phyloP scores from a whole-genome alignment of 2,113 vertebrate genomes.

The Erpornis zantholeuca region DNA sequence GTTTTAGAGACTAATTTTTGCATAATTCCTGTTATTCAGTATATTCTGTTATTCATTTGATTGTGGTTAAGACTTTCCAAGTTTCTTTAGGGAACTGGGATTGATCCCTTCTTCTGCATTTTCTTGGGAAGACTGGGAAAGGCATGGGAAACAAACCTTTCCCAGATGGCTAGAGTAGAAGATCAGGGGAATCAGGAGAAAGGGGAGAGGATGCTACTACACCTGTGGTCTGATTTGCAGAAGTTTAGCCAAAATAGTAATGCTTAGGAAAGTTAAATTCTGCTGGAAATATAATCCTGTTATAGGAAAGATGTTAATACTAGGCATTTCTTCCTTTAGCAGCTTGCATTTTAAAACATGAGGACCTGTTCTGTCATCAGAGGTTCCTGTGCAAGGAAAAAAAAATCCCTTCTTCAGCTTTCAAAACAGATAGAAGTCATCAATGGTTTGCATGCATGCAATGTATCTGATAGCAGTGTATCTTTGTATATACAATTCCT shows the following conservation, averaged over 20 bases:
- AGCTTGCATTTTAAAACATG: background rate
- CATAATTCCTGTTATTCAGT: background rate
- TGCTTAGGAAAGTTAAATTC: background rate
- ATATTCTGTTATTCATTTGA: background rate
- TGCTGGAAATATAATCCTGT: background rate
- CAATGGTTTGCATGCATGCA: background rate
- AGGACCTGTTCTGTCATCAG: background rate
- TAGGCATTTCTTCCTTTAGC: background rate
- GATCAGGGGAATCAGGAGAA: background rate
- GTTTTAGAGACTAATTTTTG: background rate
- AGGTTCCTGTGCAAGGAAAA: background rate
- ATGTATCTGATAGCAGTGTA: background rate
- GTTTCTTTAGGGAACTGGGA: background rate
- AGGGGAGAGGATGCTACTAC: background rate
- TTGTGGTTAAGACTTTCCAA: background rate
- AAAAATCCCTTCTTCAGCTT: background rate
- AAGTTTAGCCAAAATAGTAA: background rate
- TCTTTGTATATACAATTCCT: background rate
- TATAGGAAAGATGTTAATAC: background rate
- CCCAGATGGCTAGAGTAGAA: background rate
- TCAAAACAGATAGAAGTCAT: background rate
- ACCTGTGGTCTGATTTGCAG: background rate
- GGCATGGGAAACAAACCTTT: background rate
- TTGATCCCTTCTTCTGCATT: background rate
- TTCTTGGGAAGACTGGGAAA: background rate